phyloP scores from a whole-genome alignment of 1,140 invertebrate genomes.

The Akabosia matsudoensis region DNA sequence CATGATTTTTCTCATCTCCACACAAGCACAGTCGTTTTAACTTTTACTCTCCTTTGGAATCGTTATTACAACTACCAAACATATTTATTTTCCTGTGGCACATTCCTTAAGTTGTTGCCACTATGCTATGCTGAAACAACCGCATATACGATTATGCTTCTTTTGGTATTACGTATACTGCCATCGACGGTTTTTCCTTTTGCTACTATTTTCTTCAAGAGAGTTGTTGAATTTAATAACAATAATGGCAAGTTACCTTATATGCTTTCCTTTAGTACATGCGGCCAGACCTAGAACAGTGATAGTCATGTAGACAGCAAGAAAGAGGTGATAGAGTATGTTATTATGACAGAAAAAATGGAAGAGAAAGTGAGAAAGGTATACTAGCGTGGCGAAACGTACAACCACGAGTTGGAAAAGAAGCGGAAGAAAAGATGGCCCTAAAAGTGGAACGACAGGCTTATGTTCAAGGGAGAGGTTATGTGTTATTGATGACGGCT shows the following conservation, averaged over 20 bases:
- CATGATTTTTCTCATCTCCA: too few species aligned
- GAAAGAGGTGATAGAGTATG: background rate
- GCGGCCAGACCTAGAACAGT: too few species aligned
- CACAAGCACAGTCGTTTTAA: too few species aligned
- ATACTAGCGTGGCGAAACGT: background rate
- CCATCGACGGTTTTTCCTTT: background rate
- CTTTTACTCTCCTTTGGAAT: too few species aligned
- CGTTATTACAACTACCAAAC: too few species aligned
- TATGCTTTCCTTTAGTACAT: too few species aligned
- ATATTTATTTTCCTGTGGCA: too few species aligned
- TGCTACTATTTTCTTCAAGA: background rate
- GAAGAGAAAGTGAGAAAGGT: background rate
- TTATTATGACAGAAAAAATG: slow-evolving; percentile 12
- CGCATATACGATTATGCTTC: background rate
- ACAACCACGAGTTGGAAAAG: background rate
- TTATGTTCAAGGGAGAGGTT: slow-evolving; percentile 9
- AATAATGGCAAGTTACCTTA: too few species aligned
- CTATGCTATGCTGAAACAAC: background rate
- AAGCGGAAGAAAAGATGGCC: slow-evolving; percentile 2
- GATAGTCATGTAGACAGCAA: too few species aligned
- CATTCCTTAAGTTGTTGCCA: slow-evolving; percentile 1
- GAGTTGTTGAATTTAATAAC: slow-evolving; percentile 4
- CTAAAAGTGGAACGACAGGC: slow-evolving; percentile 13
- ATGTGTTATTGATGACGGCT: slow-evolving; percentile 16
- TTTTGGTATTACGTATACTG: slow-evolving; percentile 5